Percentiles rank a stretch among this genome's conserved stretches.
Conservation (phyloP, 2,797 vertebrate genomes). For the Hydrocynus forskahlii region DNA sequence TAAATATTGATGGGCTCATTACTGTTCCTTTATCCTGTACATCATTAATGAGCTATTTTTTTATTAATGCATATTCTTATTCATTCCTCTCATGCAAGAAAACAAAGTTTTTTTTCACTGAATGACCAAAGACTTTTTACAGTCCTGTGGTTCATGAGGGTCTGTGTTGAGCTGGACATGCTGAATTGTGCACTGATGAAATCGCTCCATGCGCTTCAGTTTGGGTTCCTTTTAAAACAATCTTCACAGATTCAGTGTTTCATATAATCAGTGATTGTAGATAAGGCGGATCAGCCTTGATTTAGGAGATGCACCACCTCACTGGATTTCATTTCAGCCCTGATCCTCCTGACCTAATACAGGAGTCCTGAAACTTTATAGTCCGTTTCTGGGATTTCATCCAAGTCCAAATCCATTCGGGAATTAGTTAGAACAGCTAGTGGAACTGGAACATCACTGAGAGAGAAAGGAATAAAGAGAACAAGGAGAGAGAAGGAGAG, state of each 20-base stretch:
- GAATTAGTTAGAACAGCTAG: neutral
- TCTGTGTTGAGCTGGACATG: neutral
- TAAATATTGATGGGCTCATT: too few relatives aligned
- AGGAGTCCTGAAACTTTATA: neutral
- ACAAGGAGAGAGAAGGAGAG: neutral
- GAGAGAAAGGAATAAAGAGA: neutral
- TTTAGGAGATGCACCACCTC: neutral
- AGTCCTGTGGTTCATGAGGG: too few relatives aligned
- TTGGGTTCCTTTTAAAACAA: neutral
- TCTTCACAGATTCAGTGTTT: neutral
- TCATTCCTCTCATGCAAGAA: too few relatives aligned
- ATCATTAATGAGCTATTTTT: too few relatives aligned
- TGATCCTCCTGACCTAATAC: conserved; percentile 8
- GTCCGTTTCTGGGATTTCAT: conserved; percentile 25
- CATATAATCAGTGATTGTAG: neutral
- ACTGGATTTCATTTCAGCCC: neutral
- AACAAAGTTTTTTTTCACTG: too few relatives aligned
- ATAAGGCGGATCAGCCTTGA: neutral
- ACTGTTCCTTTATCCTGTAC: too few relatives aligned
- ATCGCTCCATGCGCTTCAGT: neutral
- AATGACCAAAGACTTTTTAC: too few relatives aligned
- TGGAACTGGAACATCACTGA: neutral
- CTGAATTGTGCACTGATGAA: neutral
- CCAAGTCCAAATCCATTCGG: conserved; percentile 16
- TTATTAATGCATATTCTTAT: too few relatives aligned